phyloP scores from a whole-genome alignment of 2,113 vertebrate species.

The Corvus moneduloides region DNA sequence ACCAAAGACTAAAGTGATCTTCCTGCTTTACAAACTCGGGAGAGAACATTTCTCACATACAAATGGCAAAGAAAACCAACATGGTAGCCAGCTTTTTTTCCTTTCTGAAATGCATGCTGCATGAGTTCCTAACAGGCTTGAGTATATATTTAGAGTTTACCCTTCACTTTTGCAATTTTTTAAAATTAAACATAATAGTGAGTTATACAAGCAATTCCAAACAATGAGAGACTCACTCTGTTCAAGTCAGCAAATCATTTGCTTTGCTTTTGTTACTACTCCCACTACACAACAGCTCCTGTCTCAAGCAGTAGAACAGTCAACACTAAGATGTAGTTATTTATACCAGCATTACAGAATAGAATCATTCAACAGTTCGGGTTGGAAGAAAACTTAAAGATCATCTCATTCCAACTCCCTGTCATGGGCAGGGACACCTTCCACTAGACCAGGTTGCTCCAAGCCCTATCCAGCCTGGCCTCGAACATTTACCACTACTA shows the following conservation, averaged over 20 bases:
- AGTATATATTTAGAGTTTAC: background rate
- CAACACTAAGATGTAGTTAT: background rate
- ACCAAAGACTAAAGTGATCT: slow-evolving; percentile 14
- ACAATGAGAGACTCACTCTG: background rate
- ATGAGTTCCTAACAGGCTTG: background rate
- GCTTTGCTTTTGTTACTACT: background rate
- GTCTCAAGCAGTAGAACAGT: background rate
- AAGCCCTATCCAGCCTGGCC: background rate
- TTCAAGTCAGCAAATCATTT: background rate
- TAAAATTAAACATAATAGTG: background rate
- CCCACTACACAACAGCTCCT: background rate
- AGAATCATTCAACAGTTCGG: background rate
- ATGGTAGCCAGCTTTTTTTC: accelerated
- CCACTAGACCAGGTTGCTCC: background rate
- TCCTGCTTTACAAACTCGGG: background rate
- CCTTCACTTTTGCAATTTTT: background rate
- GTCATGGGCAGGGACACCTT: background rate
- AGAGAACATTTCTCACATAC: background rate
- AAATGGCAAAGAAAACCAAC: background rate
- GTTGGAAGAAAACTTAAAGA: background rate
- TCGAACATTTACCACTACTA: background rate
- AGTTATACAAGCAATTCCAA: background rate
- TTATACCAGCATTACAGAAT: background rate
- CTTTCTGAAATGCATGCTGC: background rate
- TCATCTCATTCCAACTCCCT: background rate